These are phyloP conservation scores for Allolobophora icterica DNA, from an alignment of 2,888 invertebrate species.

Conservation along the genomic window DNA sequence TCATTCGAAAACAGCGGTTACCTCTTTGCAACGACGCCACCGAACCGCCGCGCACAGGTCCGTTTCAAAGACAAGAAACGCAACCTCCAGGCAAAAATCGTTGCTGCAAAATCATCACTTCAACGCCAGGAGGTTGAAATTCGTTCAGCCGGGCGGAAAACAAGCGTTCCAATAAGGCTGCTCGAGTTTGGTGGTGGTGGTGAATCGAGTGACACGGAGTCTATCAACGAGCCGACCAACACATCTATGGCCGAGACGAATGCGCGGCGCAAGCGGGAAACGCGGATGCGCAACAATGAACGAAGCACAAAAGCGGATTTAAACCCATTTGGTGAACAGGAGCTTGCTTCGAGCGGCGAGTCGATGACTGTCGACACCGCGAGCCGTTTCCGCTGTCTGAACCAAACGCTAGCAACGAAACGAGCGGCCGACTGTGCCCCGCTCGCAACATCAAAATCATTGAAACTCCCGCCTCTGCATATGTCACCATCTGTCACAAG, in stretches of 20 bases:
- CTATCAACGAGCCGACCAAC: neutral
- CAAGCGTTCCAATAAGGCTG: neutral
- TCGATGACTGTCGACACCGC: conserved; percentile 27
- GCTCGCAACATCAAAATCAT: neutral
- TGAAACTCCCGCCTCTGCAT: neutral
- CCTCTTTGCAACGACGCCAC: conserved; percentile 24
- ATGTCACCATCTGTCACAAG: conserved; percentile 13
- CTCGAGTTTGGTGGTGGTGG: neutral
- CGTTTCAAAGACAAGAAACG: conserved; percentile 12
- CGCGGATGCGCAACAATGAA: neutral
- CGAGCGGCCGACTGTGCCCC: neutral
- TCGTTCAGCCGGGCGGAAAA: neutral
- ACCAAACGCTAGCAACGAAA: conserved; percentile 9
- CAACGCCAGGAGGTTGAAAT: neutral
- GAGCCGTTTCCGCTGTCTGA: neutral
- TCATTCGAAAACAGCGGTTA: neutral
- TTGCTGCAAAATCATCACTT: neutral
- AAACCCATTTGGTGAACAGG: neutral
- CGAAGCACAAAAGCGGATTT: neutral
- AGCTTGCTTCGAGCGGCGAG: neutral
- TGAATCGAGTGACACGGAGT: neutral
- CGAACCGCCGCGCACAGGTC: conserved; percentile 26
- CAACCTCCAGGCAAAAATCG: neutral
- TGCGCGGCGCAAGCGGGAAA: neutral
- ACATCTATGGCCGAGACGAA: neutral